A percentile compares a stretch with the other conserved stretches of the same genome.
These are phyloP conservation scores for Leptarthrus brevirostris DNA, from an alignment of 2,888 invertebrate species.

Conservation along the genomic window DNA sequence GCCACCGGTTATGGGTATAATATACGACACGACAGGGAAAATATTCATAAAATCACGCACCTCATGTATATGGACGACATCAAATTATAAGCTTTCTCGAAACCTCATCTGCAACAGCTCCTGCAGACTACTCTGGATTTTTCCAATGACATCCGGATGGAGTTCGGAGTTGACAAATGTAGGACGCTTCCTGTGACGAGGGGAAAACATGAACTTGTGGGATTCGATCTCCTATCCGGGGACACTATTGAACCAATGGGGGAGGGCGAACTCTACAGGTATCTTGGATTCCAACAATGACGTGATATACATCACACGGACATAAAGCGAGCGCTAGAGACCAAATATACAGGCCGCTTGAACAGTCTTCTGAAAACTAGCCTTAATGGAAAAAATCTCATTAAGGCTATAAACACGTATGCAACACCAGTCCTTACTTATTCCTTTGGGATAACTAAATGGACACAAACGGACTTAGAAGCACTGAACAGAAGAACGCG, in stretches of 20 bases:
- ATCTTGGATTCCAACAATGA: not conserved
- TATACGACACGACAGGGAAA: too few species aligned
- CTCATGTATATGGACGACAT: constrained; percentile 27
- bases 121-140: not conserved
- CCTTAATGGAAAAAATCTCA: not conserved
- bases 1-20: too few species aligned
- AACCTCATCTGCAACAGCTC: not conserved
- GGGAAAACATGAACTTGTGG: not conserved
- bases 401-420: not conserved
- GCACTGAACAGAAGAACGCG: not conserved
- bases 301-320: too few species aligned
- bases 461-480: not conserved
- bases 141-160: constrained; percentile 10
- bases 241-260: not conserved
- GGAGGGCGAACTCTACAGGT: not conserved
- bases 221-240: not conserved
- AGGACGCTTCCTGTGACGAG: not conserved
- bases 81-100: constrained; percentile 3
- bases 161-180: not conserved
- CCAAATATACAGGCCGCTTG: too few species aligned
- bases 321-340: too few species aligned
- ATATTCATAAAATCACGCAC: not conserved
- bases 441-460: not conserved
- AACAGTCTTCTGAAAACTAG: too few species aligned
- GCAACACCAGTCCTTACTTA: not conserved